Percentiles rank a stretch among this genome's conserved stretches.
Conservation (phyloP, 2,113 vertebrate genomes). For the Bufo bufo region DNA sequence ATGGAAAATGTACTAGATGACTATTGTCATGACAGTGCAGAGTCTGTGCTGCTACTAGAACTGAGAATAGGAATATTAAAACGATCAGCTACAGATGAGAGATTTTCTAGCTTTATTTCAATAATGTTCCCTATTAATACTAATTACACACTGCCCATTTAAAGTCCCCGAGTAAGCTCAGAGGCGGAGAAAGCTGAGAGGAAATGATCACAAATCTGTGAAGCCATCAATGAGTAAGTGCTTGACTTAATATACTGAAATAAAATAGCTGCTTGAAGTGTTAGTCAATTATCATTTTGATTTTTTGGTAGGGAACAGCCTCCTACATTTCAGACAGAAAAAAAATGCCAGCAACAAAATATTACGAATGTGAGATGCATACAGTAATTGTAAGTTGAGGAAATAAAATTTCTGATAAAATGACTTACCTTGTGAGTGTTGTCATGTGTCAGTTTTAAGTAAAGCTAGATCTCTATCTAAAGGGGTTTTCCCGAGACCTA, state of each 20-base stretch:
- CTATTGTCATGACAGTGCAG: constrained; percentile 38
- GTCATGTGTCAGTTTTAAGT: background rate
- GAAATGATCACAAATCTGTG: constrained; percentile 54
- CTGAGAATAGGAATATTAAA: constrained; percentile 45
- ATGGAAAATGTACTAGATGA: constrained; percentile 37
- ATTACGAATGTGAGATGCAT: background rate
- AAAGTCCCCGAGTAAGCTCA: constrained; percentile 52
- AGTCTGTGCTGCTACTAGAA: constrained; percentile 25
- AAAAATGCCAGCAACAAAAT: background rate
- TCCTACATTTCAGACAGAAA: background rate
- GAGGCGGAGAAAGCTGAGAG: constrained; percentile 51
- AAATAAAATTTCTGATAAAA: too few species aligned
- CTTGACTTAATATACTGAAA: constrained; percentile 51
- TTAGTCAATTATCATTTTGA: constrained; percentile 3
- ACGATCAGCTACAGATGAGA: constrained; percentile 42
- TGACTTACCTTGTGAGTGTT: background rate
- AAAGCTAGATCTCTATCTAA: background rate
- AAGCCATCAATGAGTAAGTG: constrained; percentile 42
- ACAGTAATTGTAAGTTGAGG: too few species aligned
- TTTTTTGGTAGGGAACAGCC: background rate
- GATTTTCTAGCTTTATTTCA: constrained; percentile 51
- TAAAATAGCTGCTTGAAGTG: constrained; percentile 49
- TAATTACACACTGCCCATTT: constrained; percentile 54
- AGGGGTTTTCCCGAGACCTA: background rate
- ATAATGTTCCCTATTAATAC: constrained; percentile 55